phyloP scores from a whole-genome alignment of 2,113 vertebrate species.

The Micronisus gabar region DNA sequence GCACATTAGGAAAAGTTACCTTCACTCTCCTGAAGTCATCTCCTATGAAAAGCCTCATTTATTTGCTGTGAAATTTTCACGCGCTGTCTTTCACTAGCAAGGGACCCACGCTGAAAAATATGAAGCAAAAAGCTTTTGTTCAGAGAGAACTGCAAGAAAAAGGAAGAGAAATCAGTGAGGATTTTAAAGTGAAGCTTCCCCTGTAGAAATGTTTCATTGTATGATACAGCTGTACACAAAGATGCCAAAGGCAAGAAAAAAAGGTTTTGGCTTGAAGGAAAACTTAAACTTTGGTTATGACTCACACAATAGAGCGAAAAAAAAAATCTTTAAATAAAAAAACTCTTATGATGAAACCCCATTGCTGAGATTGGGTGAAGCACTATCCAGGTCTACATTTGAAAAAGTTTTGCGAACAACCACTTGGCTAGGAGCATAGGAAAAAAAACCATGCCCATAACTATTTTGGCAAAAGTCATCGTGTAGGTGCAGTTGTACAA shows the following conservation, averaged over 20 bases:
- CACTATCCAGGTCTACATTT: background rate
- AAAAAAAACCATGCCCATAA: background rate
- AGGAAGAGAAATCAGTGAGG: background rate
- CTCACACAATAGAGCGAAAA: background rate
- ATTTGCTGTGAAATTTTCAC: background rate
- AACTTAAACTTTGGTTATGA: background rate
- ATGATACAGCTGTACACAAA: background rate
- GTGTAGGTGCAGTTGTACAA: background rate
- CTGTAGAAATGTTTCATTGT: background rate
- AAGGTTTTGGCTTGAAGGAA: background rate
- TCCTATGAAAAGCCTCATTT: background rate
- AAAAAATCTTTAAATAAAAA: background rate
- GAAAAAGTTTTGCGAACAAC: background rate
- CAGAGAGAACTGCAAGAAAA: background rate
- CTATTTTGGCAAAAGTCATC: background rate
- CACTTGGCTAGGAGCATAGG: background rate
- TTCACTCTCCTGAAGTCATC: background rate
- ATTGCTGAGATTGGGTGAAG: background rate
- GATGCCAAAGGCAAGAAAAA: background rate
- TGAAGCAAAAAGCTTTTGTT: background rate
- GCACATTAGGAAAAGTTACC: background rate
- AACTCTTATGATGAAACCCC: background rate
- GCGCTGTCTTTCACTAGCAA: background rate
- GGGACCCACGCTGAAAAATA: background rate
- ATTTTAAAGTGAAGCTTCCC: background rate